These are phyloP conservation scores for Cheumatopsyche charites DNA, from an alignment of 1,140 invertebrate species.

Conservation along the genomic window DNA sequence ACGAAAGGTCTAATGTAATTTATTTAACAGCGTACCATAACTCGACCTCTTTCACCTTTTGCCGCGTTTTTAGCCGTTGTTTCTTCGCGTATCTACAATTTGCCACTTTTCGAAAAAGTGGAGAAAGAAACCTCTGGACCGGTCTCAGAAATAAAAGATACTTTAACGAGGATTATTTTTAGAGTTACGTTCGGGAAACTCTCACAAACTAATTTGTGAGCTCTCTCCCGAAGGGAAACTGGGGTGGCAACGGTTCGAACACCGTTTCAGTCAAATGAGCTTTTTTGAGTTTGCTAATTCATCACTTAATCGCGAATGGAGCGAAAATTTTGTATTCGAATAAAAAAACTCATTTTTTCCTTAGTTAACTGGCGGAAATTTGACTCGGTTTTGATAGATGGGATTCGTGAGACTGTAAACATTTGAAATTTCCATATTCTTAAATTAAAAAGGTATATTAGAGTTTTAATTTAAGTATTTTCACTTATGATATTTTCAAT, in stretches of 20 bases:
- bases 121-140: neutral
- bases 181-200: conserved; percentile 15
- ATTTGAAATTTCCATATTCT: too few species aligned
- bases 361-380: conserved; percentile 4
- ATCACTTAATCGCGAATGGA: conserved; percentile 13
- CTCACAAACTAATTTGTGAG: conserved; percentile 22
- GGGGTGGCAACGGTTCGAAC: neutral
- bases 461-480: too few species aligned
- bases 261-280: conserved; percentile 24
- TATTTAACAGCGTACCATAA: conserved; percentile 6
- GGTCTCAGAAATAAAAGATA: conserved; percentile 12
- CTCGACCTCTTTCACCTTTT: conserved; percentile 2
- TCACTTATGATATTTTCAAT: too few species aligned
- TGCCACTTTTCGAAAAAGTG: neutral
- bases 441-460: too few species aligned
- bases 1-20: neutral
- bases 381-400: conserved; percentile 18
- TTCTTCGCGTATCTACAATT: neutral
- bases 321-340: neutral
- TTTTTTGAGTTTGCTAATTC: conserved; percentile 27
- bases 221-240: neutral
- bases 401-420: neutral
- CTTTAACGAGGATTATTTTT: conserved; percentile 21
- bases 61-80: neutral
- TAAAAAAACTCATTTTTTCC: conserved; percentile 2